These are phyloP conservation scores for Sander vitreus DNA, from an alignment of 2,113 vertebrate species.

Conservation along the genomic window DNA sequence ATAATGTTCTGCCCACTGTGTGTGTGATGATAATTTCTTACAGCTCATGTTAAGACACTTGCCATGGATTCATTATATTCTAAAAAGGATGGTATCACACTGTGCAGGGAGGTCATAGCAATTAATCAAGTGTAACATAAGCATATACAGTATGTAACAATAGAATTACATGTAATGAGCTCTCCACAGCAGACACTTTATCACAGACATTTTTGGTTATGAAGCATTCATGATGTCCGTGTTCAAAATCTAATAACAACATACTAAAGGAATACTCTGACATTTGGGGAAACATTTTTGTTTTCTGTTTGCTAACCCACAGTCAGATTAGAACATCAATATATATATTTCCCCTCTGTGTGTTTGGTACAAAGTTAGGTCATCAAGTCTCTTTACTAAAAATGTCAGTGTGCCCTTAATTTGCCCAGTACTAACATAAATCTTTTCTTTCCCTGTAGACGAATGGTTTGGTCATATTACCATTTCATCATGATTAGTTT, in stretches of 20 bases:
- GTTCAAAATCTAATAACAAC: background rate
- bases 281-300: constrained; percentile 24
- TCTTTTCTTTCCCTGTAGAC: background rate
- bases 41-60: constrained; percentile 20
- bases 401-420: constrained; percentile 3
- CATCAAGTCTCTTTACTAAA: background rate
- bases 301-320: constrained; percentile 2
- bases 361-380: background rate
- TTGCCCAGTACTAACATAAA: background rate
- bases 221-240: background rate
- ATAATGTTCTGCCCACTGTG: constrained; percentile 33
- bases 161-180: background rate
- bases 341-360: constrained; percentile 9
- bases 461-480: background rate
- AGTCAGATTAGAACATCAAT: constrained; percentile 17
- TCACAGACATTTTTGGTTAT: background rate
- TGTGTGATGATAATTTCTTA: constrained; percentile 39
- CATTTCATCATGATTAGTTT: no score
- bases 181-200: background rate
- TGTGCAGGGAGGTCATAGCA: constrained; percentile 4
- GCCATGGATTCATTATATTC: background rate
- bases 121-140: constrained; percentile 35
- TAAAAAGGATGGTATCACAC: constrained; percentile 7
- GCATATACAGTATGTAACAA: background rate
- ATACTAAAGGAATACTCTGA: background rate